Conservation (phyloP, 2,888 invertebrate genomes). For the Meloe dianella region DNA sequence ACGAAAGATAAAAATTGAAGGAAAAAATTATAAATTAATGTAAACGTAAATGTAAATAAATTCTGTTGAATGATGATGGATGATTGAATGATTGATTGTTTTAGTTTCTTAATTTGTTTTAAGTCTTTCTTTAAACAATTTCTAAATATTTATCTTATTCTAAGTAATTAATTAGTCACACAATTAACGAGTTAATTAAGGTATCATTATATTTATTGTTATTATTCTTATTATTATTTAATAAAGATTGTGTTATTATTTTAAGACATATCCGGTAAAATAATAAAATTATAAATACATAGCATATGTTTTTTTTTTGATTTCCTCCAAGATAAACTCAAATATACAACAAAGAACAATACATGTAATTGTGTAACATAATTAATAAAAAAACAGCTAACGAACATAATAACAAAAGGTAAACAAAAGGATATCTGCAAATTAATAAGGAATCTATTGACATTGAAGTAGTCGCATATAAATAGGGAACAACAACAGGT, state of each 20-base stretch:
- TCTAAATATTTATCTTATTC: neutral
- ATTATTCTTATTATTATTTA: conserved; percentile 14
- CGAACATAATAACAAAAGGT: neutral
- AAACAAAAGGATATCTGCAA: neutral
- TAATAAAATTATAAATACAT: conserved; percentile 1
- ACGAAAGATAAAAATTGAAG: conserved; percentile 48
- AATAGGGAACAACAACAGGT: neutral
- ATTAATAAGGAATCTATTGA: neutral
- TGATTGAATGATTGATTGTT: neutral
- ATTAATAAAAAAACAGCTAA: neutral
- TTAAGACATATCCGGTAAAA: neutral
- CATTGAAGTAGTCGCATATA: neutral
- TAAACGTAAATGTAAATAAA: neutral
- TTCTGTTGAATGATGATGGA: conserved; percentile 18
- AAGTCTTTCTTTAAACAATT: neutral
- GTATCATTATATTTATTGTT: conserved; percentile 23
- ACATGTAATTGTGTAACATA: neutral
- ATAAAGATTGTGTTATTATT: conserved; percentile 18
- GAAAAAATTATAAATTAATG: conserved; percentile 33
- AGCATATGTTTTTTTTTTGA: neutral
- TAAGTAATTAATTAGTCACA: neutral
- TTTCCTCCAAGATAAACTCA: neutral
- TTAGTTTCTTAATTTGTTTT: neutral
- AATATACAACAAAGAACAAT: neutral
- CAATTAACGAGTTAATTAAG: neutral